Evolutionary conservation across 2,888 invertebrate genomes (phyloP).

Genomic region (Callosobruchus maculatus): DNA sequence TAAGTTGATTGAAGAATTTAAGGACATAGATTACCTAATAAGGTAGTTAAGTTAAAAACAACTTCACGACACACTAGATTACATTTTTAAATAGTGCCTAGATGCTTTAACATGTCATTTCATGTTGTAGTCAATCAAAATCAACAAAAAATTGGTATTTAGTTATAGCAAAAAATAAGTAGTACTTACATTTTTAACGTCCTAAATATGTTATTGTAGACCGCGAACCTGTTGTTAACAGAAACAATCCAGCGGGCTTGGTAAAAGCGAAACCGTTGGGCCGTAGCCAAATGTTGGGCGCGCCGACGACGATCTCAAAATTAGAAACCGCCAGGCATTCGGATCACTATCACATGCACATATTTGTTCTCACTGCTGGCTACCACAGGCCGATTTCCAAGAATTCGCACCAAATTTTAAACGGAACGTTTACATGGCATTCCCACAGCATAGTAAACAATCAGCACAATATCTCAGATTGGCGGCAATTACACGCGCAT

Average conservation of each 20-base stretch:
- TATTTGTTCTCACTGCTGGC: conserved; percentile 10
- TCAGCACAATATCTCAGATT: too few relatives aligned
- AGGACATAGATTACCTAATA: too few relatives aligned
- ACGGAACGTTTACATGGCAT: neutral
- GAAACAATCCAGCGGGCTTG: conserved; percentile 16
- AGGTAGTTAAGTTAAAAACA: too few relatives aligned
- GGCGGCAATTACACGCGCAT: too few relatives aligned
- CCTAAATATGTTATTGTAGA: neutral
- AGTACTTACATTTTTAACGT: neutral
- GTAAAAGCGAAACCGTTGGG: conserved; percentile 12
- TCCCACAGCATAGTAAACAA: too few relatives aligned
- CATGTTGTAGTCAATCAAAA: too few relatives aligned
- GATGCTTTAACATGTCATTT: too few relatives aligned
- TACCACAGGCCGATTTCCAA: neutral
- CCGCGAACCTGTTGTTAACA: conserved; percentile 3
- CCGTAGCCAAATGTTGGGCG: conserved; percentile 8
- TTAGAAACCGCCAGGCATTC: conserved; percentile 10
- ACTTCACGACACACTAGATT: too few relatives aligned
- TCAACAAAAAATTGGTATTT: too few relatives aligned
- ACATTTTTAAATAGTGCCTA: too few relatives aligned
- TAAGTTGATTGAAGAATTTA: too few relatives aligned
- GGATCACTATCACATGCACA: conserved; percentile 12
- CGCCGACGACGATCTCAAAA: conserved; percentile 10
- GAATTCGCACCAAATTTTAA: neutral
- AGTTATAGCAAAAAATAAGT: neutral